phyloP scores from a whole-genome alignment of 2,797 vertebrate genomes.

The Lepilemur septentrionalis region DNA sequence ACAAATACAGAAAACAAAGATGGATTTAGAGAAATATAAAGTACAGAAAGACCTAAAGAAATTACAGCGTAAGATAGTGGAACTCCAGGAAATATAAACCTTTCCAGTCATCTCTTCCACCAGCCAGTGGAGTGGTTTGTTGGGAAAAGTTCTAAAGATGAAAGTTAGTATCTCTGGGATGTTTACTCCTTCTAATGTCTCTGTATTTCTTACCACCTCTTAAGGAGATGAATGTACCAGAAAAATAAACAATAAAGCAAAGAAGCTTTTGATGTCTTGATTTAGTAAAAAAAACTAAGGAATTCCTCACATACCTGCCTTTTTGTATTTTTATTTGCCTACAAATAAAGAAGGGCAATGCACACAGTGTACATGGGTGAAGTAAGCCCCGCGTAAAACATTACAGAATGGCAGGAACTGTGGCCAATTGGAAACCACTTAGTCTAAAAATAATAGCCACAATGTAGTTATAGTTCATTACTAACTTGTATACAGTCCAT shows the following conservation, averaged over 20 bases:
- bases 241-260: conserved; percentile 61
- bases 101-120: background rate
- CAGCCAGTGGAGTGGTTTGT: background rate
- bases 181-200: background rate
- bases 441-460: background rate
- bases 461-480: background rate
- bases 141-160: background rate
- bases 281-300: conserved; percentile 35
- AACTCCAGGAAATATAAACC: conserved; percentile 78
- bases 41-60: conserved; percentile 86
- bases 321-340: conserved; percentile 37
- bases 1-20: conserved; percentile 88
- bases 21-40: conserved; percentile 88
- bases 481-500: background rate
- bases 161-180: background rate
- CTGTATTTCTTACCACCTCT: conserved; percentile 27
- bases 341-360: background rate
- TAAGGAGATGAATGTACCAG: conserved; percentile 9
- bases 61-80: conserved; percentile 76
- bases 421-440: background rate
- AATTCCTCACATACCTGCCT: background rate
- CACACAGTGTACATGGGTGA: background rate
- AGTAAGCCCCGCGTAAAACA: background rate
- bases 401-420: background rate
- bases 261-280: conserved; percentile 30